These are phyloP conservation scores for Vidua macroura DNA, from an alignment of 2,113 vertebrate species.

Conservation along the genomic window DNA sequence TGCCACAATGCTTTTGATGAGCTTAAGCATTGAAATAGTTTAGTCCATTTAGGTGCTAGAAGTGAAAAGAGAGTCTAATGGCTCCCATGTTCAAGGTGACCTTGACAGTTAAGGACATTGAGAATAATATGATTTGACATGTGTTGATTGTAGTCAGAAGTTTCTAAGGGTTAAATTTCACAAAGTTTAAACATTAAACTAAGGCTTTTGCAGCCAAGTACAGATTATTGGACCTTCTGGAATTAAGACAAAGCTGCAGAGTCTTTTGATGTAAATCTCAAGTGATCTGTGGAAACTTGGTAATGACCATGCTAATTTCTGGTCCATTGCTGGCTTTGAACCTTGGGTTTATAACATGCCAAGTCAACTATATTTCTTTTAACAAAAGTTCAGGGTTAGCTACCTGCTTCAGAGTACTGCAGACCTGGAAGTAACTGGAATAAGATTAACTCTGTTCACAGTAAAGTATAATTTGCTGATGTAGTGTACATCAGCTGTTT, in stretches of 20 bases:
- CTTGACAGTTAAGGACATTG: neutral
- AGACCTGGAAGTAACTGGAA: neutral
- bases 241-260: neutral
- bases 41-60: neutral
- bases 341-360: neutral
- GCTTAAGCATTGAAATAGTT: neutral
- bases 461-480: neutral
- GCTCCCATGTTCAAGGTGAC: neutral
- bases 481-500: neutral
- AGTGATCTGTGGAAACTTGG: neutral
- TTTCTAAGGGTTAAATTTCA: neutral
- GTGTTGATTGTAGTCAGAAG: accelerated
- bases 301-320: neutral
- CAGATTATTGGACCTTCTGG: neutral
- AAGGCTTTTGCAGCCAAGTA: neutral
- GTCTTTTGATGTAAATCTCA: neutral
- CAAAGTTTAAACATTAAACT: neutral
- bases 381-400: neutral
- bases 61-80: neutral
- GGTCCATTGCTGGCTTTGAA: neutral
- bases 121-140: neutral
- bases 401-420: neutral
- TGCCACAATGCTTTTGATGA: neutral
- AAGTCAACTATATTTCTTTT: neutral
- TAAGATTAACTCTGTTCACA: neutral